Base-by-base conservation (phyloP, 2,888 invertebrate species). In the Drosophila barbarae region DNA sequence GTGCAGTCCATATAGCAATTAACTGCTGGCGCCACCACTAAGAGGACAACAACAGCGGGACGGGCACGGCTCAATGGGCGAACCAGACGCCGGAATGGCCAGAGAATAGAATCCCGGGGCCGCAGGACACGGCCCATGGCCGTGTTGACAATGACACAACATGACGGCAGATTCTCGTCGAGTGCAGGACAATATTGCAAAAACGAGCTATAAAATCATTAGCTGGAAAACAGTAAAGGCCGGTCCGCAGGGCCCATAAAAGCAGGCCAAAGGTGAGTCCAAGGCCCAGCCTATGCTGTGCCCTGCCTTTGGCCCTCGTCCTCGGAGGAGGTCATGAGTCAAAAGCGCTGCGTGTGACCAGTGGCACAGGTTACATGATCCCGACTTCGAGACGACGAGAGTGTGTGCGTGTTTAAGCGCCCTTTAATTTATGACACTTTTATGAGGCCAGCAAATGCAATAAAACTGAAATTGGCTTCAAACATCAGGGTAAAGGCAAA, bases 371-470 rank as follows among this genome's bases (percentile, higher is more conserved):
- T 78, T 76, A 72, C 69, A 69, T 59, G 65, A 60, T 61, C 41
- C 64, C 53, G 30, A 15, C 23, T 30, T 8, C 50, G 26, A 38
- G 38, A 50, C 23, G 10, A 26, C 54, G 42, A 51, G 63, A 49
- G 42, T 69, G 65, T 52, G 61, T 73, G 66, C 56, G 65, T 76
- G 64, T 47, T 49, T 73, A 78, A 86, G 83, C 86, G 87, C 87
- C 86, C 74, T 80, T 83, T 86, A 86, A 87, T 88, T 87, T 87
- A 88, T 86, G 87, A 81, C 85, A 83, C 72, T 84, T 81, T 86
- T 87, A 85, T 85, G 86, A 77, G 73, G 65, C 76, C 76, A 73
- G 71, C 52, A 65, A 70, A 72, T 54, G 69, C 71, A 58, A 82
- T 84, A 76, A 82, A 82, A 78, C 65, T 69, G 59, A 82, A 84